phyloP scores from a whole-genome alignment of 1,140 invertebrate species.

The Danaus melanippus region DNA sequence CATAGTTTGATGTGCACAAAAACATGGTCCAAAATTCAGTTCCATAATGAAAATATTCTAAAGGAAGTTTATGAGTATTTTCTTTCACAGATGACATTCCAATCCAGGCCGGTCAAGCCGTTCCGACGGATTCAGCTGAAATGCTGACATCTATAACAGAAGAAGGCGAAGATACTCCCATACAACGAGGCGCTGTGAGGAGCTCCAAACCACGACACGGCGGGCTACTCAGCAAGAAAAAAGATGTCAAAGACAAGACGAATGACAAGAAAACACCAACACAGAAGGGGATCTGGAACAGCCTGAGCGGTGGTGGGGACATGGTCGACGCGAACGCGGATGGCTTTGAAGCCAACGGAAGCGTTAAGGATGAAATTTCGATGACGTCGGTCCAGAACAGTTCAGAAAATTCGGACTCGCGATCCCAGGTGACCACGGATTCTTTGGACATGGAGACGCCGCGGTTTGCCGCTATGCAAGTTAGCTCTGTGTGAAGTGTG shows the following conservation, averaged over 20 bases:
- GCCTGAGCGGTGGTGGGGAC: constrained; percentile 56
- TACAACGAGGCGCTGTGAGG: constrained; percentile 51
- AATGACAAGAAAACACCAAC: constrained; percentile 58
- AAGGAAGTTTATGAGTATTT: neutral
- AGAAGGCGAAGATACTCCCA: constrained; percentile 61
- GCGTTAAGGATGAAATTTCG: constrained; percentile 64
- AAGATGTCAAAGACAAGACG: constrained; percentile 60
- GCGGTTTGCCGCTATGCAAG: constrained; percentile 67
- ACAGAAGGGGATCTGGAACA: constrained; percentile 66
- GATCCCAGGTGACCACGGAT: constrained; percentile 62
- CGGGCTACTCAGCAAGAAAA: constrained; percentile 63
- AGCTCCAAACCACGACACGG: constrained; percentile 66
- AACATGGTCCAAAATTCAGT: no score
- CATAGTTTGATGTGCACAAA: no score
- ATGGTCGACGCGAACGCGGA: constrained; percentile 53
- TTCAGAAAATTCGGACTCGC: constrained; percentile 58
- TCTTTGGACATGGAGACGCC: constrained; percentile 57
- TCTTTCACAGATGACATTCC: constrained; percentile 68
- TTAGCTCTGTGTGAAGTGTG: constrained; percentile 59
- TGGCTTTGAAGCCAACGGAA: constrained; percentile 47
- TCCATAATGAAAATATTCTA: no score
- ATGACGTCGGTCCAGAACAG: constrained; percentile 61
- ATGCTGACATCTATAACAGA: constrained; percentile 65
- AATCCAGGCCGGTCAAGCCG: constrained; percentile 61
- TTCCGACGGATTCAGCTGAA: constrained; percentile 55